phyloP scores from a whole-genome alignment of 2,888 invertebrate species.

The Tineola bisselliella region DNA sequence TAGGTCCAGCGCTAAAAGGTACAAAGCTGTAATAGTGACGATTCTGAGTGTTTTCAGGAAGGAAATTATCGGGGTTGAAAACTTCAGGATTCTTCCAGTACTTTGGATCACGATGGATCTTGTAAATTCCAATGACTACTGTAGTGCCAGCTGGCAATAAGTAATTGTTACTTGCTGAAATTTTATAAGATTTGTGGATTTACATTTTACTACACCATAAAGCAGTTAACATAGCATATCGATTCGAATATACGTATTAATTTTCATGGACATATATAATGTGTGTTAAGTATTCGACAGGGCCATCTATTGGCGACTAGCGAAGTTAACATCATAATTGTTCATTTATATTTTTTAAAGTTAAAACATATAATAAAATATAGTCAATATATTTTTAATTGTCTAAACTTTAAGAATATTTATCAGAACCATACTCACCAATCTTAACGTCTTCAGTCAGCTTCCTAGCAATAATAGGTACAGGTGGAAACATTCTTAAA shows the following conservation, averaged over 20 bases:
- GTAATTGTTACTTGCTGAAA: slow-evolving; percentile 70
- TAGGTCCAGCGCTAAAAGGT: slow-evolving; percentile 83
- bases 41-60: slow-evolving; percentile 77
- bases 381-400: too few relatives aligned
- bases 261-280: too few relatives aligned
- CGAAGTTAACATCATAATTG: too few relatives aligned
- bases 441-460: slow-evolving; percentile 75
- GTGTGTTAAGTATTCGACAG: too few relatives aligned
- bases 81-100: slow-evolving; percentile 75
- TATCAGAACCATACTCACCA: slow-evolving; percentile 38
- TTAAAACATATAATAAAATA: too few relatives aligned
- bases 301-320: too few relatives aligned
- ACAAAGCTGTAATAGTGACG: slow-evolving; percentile 83
- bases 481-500: slow-evolving; percentile 81
- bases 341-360: too few relatives aligned
- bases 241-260: too few relatives aligned
- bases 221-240: too few relatives aligned
- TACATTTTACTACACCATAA: not conserved
- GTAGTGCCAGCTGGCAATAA: slow-evolving; percentile 76
- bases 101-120: slow-evolving; percentile 73
- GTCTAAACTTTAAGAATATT: not conserved
- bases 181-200: slow-evolving; percentile 14
- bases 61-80: slow-evolving; percentile 83
- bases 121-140: slow-evolving; percentile 72
- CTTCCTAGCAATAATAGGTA: slow-evolving; percentile 79